Evolutionary conservation across 2,888 invertebrate genomes (phyloP).

Genomic region (Anaspis maculata): DNA sequence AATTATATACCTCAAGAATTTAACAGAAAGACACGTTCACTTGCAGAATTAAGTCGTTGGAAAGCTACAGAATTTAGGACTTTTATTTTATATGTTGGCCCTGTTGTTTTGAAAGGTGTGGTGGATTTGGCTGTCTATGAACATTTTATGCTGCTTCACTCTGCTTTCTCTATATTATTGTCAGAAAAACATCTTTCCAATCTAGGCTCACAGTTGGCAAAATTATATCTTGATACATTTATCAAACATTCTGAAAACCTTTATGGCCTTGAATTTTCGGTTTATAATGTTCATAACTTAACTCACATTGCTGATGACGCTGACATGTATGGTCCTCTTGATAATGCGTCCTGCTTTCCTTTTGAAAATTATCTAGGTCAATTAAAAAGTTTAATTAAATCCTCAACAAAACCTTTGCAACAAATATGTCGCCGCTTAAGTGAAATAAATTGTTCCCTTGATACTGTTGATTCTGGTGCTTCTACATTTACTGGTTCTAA

Average conservation of each 20-base stretch:
- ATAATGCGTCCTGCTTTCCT: constrained; percentile 15
- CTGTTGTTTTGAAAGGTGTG: constrained; percentile 12
- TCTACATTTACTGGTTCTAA: no score
- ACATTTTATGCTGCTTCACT: constrained; percentile 15
- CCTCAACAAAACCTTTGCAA: no score
- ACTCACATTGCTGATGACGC: constrained; percentile 17
- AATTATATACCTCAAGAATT: constrained; percentile 7
- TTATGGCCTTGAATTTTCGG: constrained; percentile 4
- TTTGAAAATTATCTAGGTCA: constrained; percentile 19
- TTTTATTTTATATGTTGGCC: no score
- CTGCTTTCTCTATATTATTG: constrained; percentile 12
- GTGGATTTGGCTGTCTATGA: constrained; percentile 8
- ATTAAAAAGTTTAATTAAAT: no score
- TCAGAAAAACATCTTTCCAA: constrained; percentile 1
- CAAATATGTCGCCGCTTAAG: no score
- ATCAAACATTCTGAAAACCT: constrained; percentile 11
- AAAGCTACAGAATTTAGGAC: no score
- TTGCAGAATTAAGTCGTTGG: constrained; percentile 9
- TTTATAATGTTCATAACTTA: constrained; percentile 9
- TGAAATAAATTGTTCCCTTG: no score
- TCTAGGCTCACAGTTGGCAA: constrained; percentile 2
- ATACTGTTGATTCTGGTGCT: no score
- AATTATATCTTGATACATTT: constrained; percentile 3
- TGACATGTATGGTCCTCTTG: constrained; percentile 13
- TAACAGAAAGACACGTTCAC: constrained; percentile 10